Evolutionary conservation across 2,888 invertebrate species (phyloP), one percentile per base, ranked within the genome.

Genomic region (Capitulum mitella): DNA sequence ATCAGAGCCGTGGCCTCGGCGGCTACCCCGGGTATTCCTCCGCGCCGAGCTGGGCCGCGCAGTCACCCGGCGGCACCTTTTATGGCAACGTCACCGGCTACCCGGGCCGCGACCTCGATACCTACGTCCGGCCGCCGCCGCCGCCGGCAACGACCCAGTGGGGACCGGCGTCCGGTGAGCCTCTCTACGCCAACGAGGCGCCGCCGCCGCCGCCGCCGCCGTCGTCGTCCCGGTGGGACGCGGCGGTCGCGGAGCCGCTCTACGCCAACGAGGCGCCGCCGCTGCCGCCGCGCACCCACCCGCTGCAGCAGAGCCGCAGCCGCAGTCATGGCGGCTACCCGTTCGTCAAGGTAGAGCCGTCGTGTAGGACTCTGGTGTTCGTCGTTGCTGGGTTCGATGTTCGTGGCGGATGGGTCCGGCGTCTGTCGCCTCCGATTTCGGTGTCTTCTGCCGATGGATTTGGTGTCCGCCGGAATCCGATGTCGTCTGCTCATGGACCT

Each of bases 1-100:
- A 22, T 22, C 51, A 16, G 51, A 8, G 43, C 6, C 6, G 12
- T 12, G 43, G 43, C 43, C 5, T 43, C 43, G 43, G 5, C 43
- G 43, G 43, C 43, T 43, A 43, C 43, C 43, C 43, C 6, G 12
- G 6, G 6, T 8, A 43, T 12, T 5, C 43, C 43, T 5, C 43
- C 3, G 3, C 29, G 8, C 32, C 29, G 32, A 12, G 61, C 61
- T 16, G 34, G 77, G 79, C n/a, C 79, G 79, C 34, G 48, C 58
- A 10, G 80, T 79, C 78, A 79, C 80, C 22, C 54, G 78, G 22
- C 48, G 79, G 32, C 40, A 79, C 22, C 77, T 79, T 32, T 79
- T 80, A 78, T 78, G 79, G 48, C 79, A 80, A 26, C 79, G 80
- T 48, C n/a, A 37, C 54, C 78, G 80, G 40, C 80, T 80, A n/a